Base-by-base conservation (phyloP, 2,113 vertebrate species). In the Phyllopteryx taeniolatus region DNA sequence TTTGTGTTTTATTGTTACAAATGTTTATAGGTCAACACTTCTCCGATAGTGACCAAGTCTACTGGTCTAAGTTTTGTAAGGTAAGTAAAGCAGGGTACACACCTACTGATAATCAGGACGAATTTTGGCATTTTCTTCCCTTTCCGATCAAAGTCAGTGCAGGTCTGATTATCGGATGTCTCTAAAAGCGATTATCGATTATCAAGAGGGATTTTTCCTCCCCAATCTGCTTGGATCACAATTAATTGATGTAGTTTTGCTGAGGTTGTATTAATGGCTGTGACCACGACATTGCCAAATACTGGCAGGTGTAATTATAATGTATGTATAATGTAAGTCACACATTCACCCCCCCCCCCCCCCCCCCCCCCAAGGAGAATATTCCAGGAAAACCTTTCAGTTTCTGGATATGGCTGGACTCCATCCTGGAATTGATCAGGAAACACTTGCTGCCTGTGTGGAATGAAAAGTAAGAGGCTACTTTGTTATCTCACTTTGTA, bases 341-440 rank as follows among this genome's bases (percentile, higher is more conserved):
- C 35, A 3, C 35, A 39, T 39, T 39, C 35, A 27, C 1, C 27
- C 27, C 27, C n/a, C n/a, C n/a, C 47, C 14, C 0, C 15, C 22
- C 0, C 35, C 4, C 33, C 4, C 15, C n/a, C 27, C 77, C 64
- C 53, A 22, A 99, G 97, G 97, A 99, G 83, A 96, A 96, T 79
- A 94, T 98, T 78, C 94, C 93, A 71, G 96, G 96, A 13, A 98
- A 98, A 83, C 83, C 94, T 1, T 99, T 99, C 79, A 95, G 95
- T 79, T 98, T 98, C 89, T 99, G 97, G 97, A 90, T 93, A 69
- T 99, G 97, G 97, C 88, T 98, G 54, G 97, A 98, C 90, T 98
- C 95, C 46, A 99, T 98, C 74, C 85, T 99, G 87, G 97, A 99
- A 71, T 93, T 99, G 78, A 98, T 99, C 87, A 98, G 97, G 91